Conservation (phyloP, 2,888 invertebrate genomes). For the Dynastes maya region DNA sequence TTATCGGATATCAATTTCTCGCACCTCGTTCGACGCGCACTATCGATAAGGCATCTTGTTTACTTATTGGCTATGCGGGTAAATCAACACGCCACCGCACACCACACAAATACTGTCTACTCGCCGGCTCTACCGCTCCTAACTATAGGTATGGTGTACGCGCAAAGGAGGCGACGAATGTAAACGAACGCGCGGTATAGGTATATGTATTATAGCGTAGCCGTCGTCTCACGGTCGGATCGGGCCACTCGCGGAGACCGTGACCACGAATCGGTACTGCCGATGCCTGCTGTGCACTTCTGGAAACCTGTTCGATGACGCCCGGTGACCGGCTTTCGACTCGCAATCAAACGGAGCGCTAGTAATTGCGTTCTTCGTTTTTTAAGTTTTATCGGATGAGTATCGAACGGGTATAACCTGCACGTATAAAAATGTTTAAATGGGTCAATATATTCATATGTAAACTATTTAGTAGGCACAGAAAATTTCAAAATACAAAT, state of each 20-base stretch:
- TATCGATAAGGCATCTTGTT: slow-evolving; percentile 58
- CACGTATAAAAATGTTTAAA: no score
- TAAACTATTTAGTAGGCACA: no score
- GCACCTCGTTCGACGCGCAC: slow-evolving; percentile 57
- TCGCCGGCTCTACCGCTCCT: neutral
- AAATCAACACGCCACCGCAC: slow-evolving; percentile 48
- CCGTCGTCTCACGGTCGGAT: slow-evolving; percentile 32
- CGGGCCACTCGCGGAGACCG: slow-evolving; percentile 26
- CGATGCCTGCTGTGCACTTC: slow-evolving; percentile 27
- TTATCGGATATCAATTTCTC: slow-evolving; percentile 58
- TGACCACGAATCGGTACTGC: slow-evolving; percentile 39
- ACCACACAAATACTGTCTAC: slow-evolving; percentile 40
- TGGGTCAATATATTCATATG: no score
- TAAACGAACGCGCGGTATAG: slow-evolving; percentile 1
- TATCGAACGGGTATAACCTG: no score
- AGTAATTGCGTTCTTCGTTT: neutral
- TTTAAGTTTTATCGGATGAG: neutral
- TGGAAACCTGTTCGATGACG: slow-evolving; percentile 40
- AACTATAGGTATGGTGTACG: slow-evolving; percentile 17
- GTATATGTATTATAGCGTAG: neutral
- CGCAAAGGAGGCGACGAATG: slow-evolving; percentile 14
- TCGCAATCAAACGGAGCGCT: slow-evolving; percentile 1
- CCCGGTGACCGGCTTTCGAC: slow-evolving; percentile 29
- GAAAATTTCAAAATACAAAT: no score
- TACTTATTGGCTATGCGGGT: slow-evolving; percentile 54